Evolutionary conservation across 1,140 invertebrate genomes (phyloP), one percentile per base, ranked within the genome.

Genomic region (Holotrichia oblita): DNA sequence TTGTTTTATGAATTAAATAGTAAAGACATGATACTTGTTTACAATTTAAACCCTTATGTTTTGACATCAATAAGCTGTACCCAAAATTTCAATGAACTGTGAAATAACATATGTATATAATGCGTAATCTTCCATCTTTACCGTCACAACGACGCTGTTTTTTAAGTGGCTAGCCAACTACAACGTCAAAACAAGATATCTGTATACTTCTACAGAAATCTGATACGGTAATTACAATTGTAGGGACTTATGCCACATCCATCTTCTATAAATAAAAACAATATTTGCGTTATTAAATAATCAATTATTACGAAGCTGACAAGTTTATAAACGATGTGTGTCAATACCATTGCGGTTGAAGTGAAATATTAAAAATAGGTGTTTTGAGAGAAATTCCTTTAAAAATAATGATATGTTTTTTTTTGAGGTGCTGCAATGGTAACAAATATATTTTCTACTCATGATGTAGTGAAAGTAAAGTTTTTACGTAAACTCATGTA

Each of bases 271-370:
- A 69, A 69, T 34, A 27, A 69, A 22, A 3, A 27, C 22, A 69
- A 69, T 69, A 22, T 69, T 69, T 69, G 22, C 61, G 22, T 69
- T 69, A 69, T 69, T 69, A 69, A 69, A 69, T 69, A 69, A 69
- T 69, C 61, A 69, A 69, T 69, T 69, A 69, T 69, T 69, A 69
- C 22, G 61, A 27, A 24, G 61, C 24, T 69, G 61, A 69, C 61
- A 69, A 69, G 17, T 27, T 69, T 20, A 22, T 10, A 14, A 48
- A 48, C 0, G 61, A 69, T 69, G 22, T 27, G 22, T 69, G 61
- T 69, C 61, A 69, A 69, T 69, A 69, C 20, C 61, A 69, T 27
- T 4, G 0, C 3, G 61, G 22, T 69, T 69, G 27, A 69, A 22
- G 22, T 69, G 24, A 69, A 34, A 69, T 34, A 34, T 14, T 69